Base-by-base conservation (phyloP, 2,797 vertebrate species). In the Silurus aristotelis region DNA sequence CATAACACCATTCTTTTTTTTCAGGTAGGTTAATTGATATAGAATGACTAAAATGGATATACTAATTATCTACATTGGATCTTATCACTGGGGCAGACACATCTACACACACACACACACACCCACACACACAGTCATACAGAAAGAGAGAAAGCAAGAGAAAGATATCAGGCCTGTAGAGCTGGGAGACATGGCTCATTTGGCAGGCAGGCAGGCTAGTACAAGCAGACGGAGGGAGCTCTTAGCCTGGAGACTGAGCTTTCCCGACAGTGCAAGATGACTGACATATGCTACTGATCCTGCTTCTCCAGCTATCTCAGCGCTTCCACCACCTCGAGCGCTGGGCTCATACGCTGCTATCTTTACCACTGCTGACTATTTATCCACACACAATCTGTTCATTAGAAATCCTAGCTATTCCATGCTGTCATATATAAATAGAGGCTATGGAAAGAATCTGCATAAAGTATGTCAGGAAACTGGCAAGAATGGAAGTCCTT, bases 161-260 rank as follows among this genome's bases (percentile, higher is more conserved):
- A 48, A 46, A 52, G 20, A 14, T 46, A 38, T 22, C 56, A 78
- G 31, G 80, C 60, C 56, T 86, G 61, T 64, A 82, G 86, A 71
- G 67, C 84, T 77, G 84, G 55, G 17, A 84, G 82, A 79, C n/a
- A 72, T 71, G 72, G 84, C 68, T 87, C 83, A 89, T 87, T 84
- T 89, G 85, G 87, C 88, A 88, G 83, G 58, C 85, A 85, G 77
- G 58, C 83, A 85, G 77, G 64, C 79, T 52, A 80, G 56, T n/a
- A 67, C 73, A 66, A 84, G 77, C 88, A 72, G 80, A 88, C 84
- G 68, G 85, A 73, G 60, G 22, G 60, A 87, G 76, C 81, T 88
- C 25, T 85, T 87, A 87, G 87, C 84, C 84, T 82, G 52, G 82
- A 73, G 83, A 83, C 81, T 61, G 31, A 68, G 75, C 72, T 77